Conservation (phyloP, 2,888 invertebrate species). For the Pammene aurita region DNA sequence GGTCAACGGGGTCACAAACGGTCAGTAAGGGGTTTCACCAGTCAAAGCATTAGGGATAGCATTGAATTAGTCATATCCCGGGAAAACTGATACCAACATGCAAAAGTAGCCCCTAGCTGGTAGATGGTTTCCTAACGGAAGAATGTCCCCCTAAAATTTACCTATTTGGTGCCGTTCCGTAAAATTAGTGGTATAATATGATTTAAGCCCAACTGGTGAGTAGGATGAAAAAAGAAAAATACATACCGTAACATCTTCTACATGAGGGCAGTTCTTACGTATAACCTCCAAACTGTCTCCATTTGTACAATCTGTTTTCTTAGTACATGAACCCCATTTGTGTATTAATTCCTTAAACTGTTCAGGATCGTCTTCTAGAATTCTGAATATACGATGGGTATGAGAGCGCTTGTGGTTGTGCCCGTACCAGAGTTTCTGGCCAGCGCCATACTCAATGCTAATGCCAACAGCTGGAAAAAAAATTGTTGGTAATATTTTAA, state of each 20-base stretch:
- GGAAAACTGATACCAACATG: no score
- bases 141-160: no score
- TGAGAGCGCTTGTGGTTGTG: not conserved
- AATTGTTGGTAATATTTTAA: no score
- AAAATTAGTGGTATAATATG: no score
- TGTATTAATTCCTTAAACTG: not conserved
- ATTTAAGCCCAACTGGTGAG: no score
- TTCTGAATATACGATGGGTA: not conserved
- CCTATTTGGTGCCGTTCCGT: no score
- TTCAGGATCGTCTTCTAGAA: constrained; percentile 1
- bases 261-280: not conserved
- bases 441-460: constrained; percentile 4
- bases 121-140: no score
- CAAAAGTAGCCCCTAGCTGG: no score
- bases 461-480: constrained; percentile 3
- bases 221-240: not conserved
- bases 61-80: no score
- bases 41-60: no score
- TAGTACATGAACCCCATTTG: constrained; percentile 10
- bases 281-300: not conserved
- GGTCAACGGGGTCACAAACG: no score
- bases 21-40: no score
- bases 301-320: not conserved
- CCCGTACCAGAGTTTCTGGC: constrained; percentile 1
- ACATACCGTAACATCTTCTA: constrained; percentile 20